A percentile compares a stretch with the other conserved stretches of the same genome.
Evolutionary conservation across 2,888 invertebrate genomes (phyloP).

Genomic region (Melinopterus prodromus): DNA sequence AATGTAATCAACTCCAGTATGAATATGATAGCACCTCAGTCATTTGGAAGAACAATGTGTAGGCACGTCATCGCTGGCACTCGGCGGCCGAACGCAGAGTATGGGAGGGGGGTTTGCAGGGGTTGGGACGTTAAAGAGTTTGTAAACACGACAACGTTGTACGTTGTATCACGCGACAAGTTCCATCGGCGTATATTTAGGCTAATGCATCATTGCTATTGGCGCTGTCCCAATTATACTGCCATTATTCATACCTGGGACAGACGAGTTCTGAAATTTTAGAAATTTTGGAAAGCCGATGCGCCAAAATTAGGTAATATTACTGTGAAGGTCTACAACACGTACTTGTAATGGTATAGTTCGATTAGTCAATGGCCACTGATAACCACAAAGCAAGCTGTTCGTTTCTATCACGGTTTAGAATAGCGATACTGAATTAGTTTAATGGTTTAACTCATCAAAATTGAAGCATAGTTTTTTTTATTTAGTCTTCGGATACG

Average conservation of each 20-base stretch:
- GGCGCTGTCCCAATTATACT: neutral
- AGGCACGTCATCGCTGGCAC: neutral
- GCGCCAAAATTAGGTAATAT: neutral
- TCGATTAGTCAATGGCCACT: no score
- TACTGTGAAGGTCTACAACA: no score
- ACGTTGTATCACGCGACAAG: neutral
- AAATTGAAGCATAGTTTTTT: no score
- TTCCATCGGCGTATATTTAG: neutral
- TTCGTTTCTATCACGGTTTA: no score
- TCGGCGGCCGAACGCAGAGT: neutral
- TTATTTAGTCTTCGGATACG: no score
- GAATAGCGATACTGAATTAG: no score
- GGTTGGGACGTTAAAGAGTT: neutral
- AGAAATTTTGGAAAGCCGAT: neutral
- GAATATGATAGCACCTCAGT: constrained; percentile 4
- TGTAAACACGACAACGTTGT: neutral
- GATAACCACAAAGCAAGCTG: no score
- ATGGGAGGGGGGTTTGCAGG: neutral
- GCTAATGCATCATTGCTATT: neutral
- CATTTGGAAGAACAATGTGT: constrained; percentile 4
- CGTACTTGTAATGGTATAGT: no score
- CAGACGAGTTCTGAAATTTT: neutral
- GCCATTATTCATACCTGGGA: neutral
- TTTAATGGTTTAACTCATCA: no score
- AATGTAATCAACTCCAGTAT: neutral